Evolutionary conservation across 1,140 invertebrate genomes (phyloP), one percentile per base, ranked within the genome.

Genomic region (Drosophila ficusphila): DNA sequence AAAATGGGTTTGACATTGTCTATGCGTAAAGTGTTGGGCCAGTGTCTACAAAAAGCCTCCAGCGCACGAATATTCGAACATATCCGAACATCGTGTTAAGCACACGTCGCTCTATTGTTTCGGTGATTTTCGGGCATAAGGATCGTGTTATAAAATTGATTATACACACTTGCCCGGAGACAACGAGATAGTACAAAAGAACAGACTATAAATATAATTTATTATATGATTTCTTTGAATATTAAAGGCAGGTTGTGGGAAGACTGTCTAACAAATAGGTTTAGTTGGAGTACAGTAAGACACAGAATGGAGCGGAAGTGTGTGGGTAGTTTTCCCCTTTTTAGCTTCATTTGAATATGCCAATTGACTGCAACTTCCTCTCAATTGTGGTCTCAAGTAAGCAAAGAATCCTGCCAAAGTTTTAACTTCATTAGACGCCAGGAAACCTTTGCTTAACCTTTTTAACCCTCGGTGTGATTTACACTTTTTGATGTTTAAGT

Each of bases 1-100:
- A 85, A 85, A 86, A 85, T 73, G 81, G 72, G 76, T 76, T 76
- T 86, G 76, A 86, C 76, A 85, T 85, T 85, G 81, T 86, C 72
- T 72, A 19, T 47, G 52, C 14, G 41, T 31, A 60, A 81, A 78
- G 75, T 83, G 75, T 83, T 83, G 79, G 79, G 70, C 79, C 79
- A 73, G 56, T 39, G 49, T 44, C 68, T 53, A 48, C 48, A 44
- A 33, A 70, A 72, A 52, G 46, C 38, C 36, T 44, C n/a, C n/a
- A n/a, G n/a, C n/a, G n/a, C n/a, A n/a, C n/a, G n/a, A n/a, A n/a
- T n/a, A n/a, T n/a, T 46, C 68, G 36, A 29, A 34, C 42, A 46
- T 42, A 53, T n/a, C n/a, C 53, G 62, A 76, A 79, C 68, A 83
- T 83, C 69, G 62, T 60, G 58, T 61, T 78, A 78, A 81, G 61